Base-by-base conservation (phyloP, 2,888 invertebrate species). In the Eupeodes latifasciatus region DNA sequence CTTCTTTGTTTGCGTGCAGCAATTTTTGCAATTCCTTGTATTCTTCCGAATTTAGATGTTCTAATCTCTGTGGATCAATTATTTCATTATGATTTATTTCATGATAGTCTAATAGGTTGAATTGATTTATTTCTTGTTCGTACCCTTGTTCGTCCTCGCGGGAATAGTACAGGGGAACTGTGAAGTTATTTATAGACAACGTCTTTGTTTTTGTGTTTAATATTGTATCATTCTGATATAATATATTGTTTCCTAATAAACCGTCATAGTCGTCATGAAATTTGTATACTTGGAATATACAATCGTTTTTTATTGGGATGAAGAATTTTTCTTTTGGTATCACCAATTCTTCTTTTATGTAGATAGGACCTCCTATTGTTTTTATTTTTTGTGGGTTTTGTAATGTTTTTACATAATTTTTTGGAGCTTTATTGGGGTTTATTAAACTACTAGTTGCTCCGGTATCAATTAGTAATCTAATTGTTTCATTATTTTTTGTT, bases 31-130 rank as follows among this genome's bases (percentile, higher is more conserved):
- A 49, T 49, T 49, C 49, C 49, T 49, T 49, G 49, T 49, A 49
- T 49, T 40, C 27, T n/a, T 57, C 57, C 27, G 14, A n/a, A 57
- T 57, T 57, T 4, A 57, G 57, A 57, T 57, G 57, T 27, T 57
- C 57, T 57, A n/a, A n/a, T 57, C 27, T 57, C 57, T n/a, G 27
- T 57, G n/a, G 11, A 11, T 40, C 40, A 40, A 40, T 40, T 40
- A 40, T 40, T 40, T 40, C 40, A 40, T 40, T 40, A 40, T 49
- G 49, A 49, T 49, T 49, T 49, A 49, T 49, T 49, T 49, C 14
- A 49, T 49, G 49, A 49, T 49, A 49, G 49, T 49, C 49, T 49
- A 49, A 49, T 49, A 49, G 49, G 49, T 49, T 49, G 49, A 49
- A 49, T 49, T 49, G 49, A 49, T 49, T 49, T 49, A 49, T 14